These are phyloP conservation scores for Dreissena polymorpha DNA, from an alignment of 1,140 invertebrate genomes.

Conservation along the genomic window DNA sequence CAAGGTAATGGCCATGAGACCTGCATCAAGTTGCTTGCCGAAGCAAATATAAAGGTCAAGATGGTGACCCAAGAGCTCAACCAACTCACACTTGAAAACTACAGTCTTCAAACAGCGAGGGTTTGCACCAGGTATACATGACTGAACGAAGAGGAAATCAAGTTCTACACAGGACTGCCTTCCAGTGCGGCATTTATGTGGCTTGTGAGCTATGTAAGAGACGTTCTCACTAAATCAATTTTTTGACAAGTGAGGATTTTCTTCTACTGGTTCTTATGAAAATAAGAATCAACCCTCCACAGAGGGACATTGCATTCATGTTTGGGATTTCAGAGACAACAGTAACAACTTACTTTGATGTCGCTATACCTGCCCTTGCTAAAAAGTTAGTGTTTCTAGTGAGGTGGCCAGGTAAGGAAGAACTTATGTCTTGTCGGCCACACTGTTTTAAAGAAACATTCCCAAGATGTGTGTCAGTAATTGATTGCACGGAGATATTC, in stretches of 20 bases:
- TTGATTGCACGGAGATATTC: no score
- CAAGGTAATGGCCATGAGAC: no score
- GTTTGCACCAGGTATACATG: background rate
- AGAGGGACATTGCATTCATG: background rate
- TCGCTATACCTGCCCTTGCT: background rate
- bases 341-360: background rate
- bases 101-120: background rate
- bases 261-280: no score
- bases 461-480: background rate
- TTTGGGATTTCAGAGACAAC: constrained; percentile 9
- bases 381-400: no score
- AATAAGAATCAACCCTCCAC: no score
- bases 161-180: no score
- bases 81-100: background rate
- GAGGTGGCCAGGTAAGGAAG: background rate
- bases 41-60: no score
- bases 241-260: background rate
- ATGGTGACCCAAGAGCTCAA: no score
- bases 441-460: constrained; percentile 8
- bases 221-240: background rate
- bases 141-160: background rate
- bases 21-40: no score
- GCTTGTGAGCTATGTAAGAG: background rate
- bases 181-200: background rate
- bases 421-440: background rate